These are phyloP conservation scores for Holacanthus passer DNA, from an alignment of 2,113 vertebrate genomes.

Conservation along the genomic window DNA sequence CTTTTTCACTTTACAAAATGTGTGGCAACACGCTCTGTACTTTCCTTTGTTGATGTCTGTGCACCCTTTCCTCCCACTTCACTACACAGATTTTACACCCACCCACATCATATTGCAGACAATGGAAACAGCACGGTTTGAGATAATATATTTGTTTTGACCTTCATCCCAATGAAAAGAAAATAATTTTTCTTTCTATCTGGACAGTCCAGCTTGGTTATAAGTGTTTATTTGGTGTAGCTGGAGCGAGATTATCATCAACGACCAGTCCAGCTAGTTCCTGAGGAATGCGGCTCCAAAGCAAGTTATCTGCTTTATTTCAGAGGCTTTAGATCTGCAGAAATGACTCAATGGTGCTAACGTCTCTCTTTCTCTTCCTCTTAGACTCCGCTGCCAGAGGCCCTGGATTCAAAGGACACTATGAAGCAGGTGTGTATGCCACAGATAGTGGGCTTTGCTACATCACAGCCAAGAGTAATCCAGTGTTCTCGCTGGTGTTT, in stretches of 20 bases:
- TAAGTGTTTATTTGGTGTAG: constrained; percentile 22
- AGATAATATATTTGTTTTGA: constrained; percentile 63
- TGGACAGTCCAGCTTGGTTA: constrained; percentile 7
- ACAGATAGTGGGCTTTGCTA: background rate
- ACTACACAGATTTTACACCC: constrained; percentile 59
- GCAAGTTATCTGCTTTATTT: constrained; percentile 42
- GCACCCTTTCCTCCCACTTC: constrained; percentile 57
- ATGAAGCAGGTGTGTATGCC: constrained; percentile 84
- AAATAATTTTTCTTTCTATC: constrained; percentile 38
- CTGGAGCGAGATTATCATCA: constrained; percentile 39
- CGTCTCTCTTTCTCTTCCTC: constrained; percentile 49
- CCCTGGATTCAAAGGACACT: constrained; percentile 81
- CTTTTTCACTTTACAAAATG: constrained; percentile 6
- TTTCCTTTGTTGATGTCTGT: constrained; percentile 18
- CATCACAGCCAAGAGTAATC: constrained; percentile 7
- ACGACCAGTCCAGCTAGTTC: constrained; percentile 32
- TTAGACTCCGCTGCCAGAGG: constrained; percentile 85
- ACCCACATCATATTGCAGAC: constrained; percentile 53
- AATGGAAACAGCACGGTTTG: constrained; percentile 43
- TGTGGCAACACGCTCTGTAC: constrained; percentile 5
- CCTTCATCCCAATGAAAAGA: constrained; percentile 52
- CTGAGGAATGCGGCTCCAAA: constrained; percentile 34
- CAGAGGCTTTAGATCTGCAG: constrained; percentile 33
- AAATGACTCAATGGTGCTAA: constrained; percentile 17
- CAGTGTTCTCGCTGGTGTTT: constrained; percentile 29